These are phyloP conservation scores for Ispidina lecontei DNA, from an alignment of 2,797 vertebrate genomes.

Conservation along the genomic window DNA sequence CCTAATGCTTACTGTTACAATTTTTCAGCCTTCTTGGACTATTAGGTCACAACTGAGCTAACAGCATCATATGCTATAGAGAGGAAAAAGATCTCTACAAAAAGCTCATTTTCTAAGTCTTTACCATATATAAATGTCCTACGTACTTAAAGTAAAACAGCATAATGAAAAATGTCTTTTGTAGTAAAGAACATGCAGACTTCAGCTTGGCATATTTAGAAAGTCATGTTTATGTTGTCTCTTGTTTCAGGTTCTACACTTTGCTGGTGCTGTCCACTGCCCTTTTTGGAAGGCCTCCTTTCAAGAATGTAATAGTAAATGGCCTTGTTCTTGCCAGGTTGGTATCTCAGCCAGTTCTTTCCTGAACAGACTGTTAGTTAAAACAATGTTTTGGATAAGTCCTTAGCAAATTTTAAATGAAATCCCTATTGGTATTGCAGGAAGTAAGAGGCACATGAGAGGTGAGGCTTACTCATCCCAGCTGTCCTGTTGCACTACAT, in stretches of 20 bases:
- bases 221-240: background rate
- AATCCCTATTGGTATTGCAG: background rate
- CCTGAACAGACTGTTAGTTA: background rate
- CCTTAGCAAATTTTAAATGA: background rate
- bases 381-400: background rate
- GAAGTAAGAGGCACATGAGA: background rate
- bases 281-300: constrained; percentile 94
- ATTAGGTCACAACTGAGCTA: background rate
- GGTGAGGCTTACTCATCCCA: background rate
- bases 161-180: background rate
- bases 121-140: background rate
- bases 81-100: background rate
- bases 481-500: background rate
- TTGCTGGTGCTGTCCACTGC: constrained; percentile 93
- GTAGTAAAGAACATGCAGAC: background rate
- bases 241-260: constrained; percentile 91
- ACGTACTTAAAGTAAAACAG: background rate
- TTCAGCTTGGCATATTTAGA: background rate
- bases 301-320: constrained; percentile 97
- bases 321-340: constrained; percentile 94
- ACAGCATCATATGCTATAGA: background rate
- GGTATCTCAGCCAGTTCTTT: constrained; percentile 1
- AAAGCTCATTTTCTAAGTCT: background rate
- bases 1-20: background rate
- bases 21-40: background rate